Conservation (phyloP, 2,888 invertebrate genomes). For the Exocentrus adspersus region DNA sequence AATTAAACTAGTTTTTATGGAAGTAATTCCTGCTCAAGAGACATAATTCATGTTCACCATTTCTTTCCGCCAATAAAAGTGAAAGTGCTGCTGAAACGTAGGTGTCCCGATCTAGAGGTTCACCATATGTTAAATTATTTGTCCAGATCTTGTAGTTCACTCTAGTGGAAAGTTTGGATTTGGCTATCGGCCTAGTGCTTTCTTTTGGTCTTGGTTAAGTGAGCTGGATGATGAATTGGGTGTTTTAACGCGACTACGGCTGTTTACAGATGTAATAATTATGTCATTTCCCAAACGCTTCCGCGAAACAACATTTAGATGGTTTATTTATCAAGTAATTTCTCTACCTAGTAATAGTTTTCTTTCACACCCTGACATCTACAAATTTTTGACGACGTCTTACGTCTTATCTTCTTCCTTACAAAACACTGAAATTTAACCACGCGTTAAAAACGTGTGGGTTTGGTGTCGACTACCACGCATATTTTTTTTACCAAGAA, state of each 20-base stretch:
- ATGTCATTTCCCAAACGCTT: neutral
- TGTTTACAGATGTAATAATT: neutral
- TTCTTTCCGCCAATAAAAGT: slow-evolving; percentile 55
- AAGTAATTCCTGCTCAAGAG: slow-evolving; percentile 37
- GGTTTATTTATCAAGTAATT: neutral
- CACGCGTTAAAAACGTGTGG: no score
- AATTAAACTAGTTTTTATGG: slow-evolving; percentile 32
- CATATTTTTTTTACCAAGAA: no score
- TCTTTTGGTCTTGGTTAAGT: neutral
- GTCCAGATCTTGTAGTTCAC: slow-evolving; percentile 29
- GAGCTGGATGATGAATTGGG: neutral
- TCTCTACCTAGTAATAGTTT: no score
- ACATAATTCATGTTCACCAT: slow-evolving; percentile 44
- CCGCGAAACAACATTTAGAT: neutral
- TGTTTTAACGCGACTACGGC: neutral
- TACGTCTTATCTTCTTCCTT: no score
- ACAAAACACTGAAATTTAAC: no score
- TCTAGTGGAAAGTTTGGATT: slow-evolving; percentile 29
- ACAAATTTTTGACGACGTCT: no score
- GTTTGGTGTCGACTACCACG: no score
- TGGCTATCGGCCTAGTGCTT: neutral
- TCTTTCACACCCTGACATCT: no score
- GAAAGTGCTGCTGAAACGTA: slow-evolving; percentile 54
- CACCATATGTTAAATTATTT: slow-evolving; percentile 35
- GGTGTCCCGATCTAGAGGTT: slow-evolving; percentile 43